Percentiles rank a stretch among this genome's conserved stretches.
These are phyloP conservation scores for Graphium colonna DNA, from an alignment of 2,888 invertebrate species.

Conservation along the genomic window DNA sequence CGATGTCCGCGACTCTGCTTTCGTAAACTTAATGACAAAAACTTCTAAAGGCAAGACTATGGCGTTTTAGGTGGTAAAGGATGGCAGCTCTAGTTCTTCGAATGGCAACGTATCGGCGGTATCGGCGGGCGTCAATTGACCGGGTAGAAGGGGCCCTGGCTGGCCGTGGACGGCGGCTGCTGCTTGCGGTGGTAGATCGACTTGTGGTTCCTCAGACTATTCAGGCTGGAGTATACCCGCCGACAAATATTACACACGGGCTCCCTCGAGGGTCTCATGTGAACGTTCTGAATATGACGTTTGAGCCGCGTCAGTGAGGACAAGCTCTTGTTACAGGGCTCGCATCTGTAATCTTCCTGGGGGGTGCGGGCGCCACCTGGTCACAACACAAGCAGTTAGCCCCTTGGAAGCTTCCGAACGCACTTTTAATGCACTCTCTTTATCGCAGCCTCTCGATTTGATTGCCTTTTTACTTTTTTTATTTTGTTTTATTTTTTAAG, in stretches of 20 bases:
- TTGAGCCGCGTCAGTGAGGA: constrained; percentile 92
- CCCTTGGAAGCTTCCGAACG: constrained; percentile 71
- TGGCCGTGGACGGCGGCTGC: constrained; percentile 78
- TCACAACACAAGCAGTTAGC: constrained; percentile 80
- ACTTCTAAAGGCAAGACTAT: constrained; percentile 75
- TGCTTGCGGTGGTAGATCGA: constrained; percentile 95
- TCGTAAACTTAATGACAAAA: constrained; percentile 62
- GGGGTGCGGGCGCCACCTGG: constrained; percentile 87
- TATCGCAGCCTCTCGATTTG: constrained; percentile 65
- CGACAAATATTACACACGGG: constrained; percentile 96
- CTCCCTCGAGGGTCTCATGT: constrained; percentile 93
- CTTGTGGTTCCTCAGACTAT: constrained; percentile 94
- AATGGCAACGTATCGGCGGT: constrained; percentile 57
- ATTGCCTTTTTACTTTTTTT: too few species aligned
- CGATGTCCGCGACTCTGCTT: constrained; percentile 54
- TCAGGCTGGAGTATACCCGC: constrained; percentile 94
- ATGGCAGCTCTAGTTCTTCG: constrained; percentile 68
- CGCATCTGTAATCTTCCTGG: constrained; percentile 93
- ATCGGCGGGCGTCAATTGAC: constrained; percentile 63
- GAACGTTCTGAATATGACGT: constrained; percentile 95
- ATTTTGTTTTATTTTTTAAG: constrained; percentile 45
- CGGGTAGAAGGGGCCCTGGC: constrained; percentile 67
- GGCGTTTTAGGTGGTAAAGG: constrained; percentile 74
- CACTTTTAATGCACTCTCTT: constrained; percentile 78
- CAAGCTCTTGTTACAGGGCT: constrained; percentile 94